phyloP scores from a whole-genome alignment of 2,113 vertebrate genomes.

The Hippocampus guttulatus region DNA sequence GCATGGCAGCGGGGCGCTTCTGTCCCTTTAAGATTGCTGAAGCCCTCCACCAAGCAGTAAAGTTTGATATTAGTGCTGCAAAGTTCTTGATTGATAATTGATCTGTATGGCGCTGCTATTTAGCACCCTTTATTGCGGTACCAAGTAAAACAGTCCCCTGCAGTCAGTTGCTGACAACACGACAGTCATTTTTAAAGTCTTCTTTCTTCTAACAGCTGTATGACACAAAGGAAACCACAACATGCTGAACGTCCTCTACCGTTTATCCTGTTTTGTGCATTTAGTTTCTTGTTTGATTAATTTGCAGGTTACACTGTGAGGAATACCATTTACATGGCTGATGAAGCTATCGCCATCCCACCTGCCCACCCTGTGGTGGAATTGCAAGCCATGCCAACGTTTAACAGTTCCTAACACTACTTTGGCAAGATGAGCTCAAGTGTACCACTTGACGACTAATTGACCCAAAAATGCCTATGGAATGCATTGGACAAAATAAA shows the following conservation, averaged over 20 bases:
- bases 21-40: slow-evolving; percentile 9
- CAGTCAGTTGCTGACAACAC: neutral
- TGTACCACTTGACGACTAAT: neutral
- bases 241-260: neutral
- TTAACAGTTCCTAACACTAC: neutral
- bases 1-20: slow-evolving; percentile 45
- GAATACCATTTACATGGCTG: neutral
- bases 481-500: slow-evolving; percentile 7
- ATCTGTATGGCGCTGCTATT: neutral
- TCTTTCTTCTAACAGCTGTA: neutral
- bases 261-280: neutral
- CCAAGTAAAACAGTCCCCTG: neutral
- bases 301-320: neutral
- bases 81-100: neutral
- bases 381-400: neutral
- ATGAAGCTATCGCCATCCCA: neutral
- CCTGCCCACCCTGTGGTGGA: neutral
- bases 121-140: neutral
- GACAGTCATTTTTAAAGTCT: neutral
- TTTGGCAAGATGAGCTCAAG: neutral
- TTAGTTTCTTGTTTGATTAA: neutral
- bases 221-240: neutral
- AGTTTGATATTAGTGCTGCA: neutral
- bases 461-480: slow-evolving; percentile 6
- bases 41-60: neutral